These are phyloP conservation scores for Araneus ventricosus DNA, from an alignment of 1,140 invertebrate species.

Conservation along the genomic window DNA sequence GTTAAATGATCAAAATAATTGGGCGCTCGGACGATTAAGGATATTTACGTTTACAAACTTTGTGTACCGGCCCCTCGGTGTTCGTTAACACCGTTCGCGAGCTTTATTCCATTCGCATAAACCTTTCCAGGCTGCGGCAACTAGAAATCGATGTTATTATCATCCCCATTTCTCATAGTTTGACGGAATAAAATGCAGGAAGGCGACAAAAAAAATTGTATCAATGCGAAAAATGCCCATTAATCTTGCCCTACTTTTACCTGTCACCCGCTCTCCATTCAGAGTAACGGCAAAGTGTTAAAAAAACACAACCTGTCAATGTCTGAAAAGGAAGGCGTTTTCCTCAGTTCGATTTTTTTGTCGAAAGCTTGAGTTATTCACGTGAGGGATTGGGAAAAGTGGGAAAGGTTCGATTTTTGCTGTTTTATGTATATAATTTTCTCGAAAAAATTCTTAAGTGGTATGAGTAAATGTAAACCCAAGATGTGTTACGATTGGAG, in stretches of 20 bases:
- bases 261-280: constrained; percentile 1
- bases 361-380: background rate
- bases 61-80: background rate
- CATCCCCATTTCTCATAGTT: background rate
- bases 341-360: background rate
- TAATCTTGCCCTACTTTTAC: constrained; percentile 26
- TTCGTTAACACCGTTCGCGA: background rate
- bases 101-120: background rate
- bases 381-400: background rate
- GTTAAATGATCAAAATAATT: too few species aligned
- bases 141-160: constrained; percentile 5
- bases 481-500: too few species aligned
- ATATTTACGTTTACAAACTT: background rate
- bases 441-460: background rate
- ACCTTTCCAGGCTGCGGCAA: background rate
- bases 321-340: constrained; percentile 1
- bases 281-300: background rate
- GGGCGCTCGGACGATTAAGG: too few species aligned
- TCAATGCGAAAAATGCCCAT: constrained; percentile 22
- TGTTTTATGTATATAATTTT: background rate
- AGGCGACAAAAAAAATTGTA: background rate
- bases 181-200: constrained; percentile 26
- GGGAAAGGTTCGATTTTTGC: background rate
- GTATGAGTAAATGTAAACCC: background rate
- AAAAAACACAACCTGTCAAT: constrained; percentile 30